A percentile compares a stretch with the other conserved stretches of the same genome.
phyloP scores from a whole-genome alignment of 1,140 invertebrate genomes.

The Hyposmocoma kahamanoa region DNA sequence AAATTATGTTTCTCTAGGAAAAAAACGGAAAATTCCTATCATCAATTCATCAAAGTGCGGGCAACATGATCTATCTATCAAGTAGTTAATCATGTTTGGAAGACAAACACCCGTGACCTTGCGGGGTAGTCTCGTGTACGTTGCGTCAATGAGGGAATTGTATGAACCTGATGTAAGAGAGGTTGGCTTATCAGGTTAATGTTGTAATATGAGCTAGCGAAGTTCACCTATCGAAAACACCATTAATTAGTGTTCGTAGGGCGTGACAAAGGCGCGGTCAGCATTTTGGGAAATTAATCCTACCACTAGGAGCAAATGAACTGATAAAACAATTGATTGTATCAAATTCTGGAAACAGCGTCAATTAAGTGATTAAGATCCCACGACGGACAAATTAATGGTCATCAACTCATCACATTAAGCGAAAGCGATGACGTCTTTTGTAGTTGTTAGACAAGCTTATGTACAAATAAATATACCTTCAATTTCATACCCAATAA shows the following conservation, averaged over 20 bases:
- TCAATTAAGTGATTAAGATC: constrained; percentile 61
- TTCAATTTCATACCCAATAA: too few relatives aligned
- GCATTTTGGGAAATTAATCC: constrained; percentile 67
- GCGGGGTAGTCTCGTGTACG: constrained; percentile 32
- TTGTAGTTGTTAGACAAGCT: constrained; percentile 6
- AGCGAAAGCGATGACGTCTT: constrained; percentile 28
- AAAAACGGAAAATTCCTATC: not conserved
- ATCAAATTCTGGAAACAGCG: constrained; percentile 35
- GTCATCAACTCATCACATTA: constrained; percentile 25
- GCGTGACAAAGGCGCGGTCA: constrained; percentile 58
- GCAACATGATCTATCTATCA: not conserved
- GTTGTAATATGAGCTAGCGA: constrained; percentile 40
- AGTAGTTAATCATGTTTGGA: constrained; percentile 26
- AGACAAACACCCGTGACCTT: constrained; percentile 36
- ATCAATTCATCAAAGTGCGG: not conserved
- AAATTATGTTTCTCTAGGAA: not conserved
- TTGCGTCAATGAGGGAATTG: constrained; percentile 14
- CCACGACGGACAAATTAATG: constrained; percentile 36
- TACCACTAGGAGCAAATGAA: constrained; percentile 42
- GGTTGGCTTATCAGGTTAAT: constrained; percentile 51
- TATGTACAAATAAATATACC: too few relatives aligned
- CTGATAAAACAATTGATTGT: constrained; percentile 49
- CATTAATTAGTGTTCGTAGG: constrained; percentile 57
- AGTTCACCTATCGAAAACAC: constrained; percentile 49
- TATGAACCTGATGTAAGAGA: not conserved